phyloP scores from a whole-genome alignment of 2,113 vertebrate species.

The Chloropsis hardwickii region DNA sequence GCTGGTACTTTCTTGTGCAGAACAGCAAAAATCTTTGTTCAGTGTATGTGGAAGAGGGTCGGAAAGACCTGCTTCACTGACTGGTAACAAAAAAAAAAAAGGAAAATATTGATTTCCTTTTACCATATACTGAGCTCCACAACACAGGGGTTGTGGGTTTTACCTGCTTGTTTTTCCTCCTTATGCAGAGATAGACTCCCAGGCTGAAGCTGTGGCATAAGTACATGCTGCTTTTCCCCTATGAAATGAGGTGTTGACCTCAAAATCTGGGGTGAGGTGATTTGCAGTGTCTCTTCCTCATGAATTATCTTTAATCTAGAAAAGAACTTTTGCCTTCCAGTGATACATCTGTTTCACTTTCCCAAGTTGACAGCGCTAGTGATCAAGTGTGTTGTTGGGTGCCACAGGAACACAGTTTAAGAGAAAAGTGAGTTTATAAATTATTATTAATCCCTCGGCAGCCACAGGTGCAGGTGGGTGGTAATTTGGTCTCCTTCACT shows the following conservation, averaged over 20 bases:
- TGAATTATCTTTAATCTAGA: not conserved
- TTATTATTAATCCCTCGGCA: not conserved
- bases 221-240: not conserved
- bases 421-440: not conserved
- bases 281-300: not conserved
- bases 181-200: not conserved
- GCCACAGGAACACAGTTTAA: not conserved
- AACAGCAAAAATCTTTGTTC: not conserved
- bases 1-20: not conserved
- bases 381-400: not conserved
- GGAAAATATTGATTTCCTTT: not conserved
- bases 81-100: not conserved
- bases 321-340: not conserved
- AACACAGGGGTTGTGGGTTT: not conserved
- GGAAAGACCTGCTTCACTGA: not conserved
- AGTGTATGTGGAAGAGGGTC: not conserved
- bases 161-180: not conserved
- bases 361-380: not conserved
- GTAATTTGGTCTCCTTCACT: not conserved
- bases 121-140: not conserved
- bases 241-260: not conserved
- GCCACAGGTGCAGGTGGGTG: not conserved
- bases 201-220: not conserved
- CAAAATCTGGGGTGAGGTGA: not conserved
- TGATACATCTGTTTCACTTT: not conserved